phyloP scores from a whole-genome alignment of 1,140 invertebrate genomes.

The Heliconius hermathena region DNA sequence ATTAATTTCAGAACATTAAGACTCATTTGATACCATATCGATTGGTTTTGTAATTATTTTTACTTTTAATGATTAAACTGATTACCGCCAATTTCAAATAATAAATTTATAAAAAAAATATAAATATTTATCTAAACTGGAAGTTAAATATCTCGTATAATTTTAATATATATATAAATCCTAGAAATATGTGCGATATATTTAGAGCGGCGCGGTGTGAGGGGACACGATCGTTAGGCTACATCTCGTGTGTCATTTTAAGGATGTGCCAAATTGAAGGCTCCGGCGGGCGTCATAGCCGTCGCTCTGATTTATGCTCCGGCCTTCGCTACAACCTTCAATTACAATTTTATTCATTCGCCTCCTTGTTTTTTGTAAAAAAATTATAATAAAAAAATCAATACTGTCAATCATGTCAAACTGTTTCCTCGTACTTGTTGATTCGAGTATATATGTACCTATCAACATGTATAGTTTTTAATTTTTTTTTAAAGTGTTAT shows the following conservation, averaged over 20 bases:
- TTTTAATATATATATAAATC: background rate
- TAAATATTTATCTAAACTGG: background rate
- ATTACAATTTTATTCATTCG: conserved; percentile 77
- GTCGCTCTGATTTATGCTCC: conserved; percentile 77
- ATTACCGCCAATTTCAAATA: too few relatives aligned
- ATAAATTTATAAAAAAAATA: too few relatives aligned
- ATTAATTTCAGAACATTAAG: too few relatives aligned
- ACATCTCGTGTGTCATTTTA: conserved; percentile 80
- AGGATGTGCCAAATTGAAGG: conserved; percentile 81
- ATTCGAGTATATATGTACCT: background rate
- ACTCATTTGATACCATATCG: too few relatives aligned
- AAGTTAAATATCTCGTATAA: background rate
- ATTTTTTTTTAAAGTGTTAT: too few relatives aligned
- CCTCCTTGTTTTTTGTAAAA: conserved; percentile 3
- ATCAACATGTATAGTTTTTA: background rate
- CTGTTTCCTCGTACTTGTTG: background rate
- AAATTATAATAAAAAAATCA: conserved; percentile 50
- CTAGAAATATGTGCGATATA: conserved; percentile 31
- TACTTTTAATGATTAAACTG: too few relatives aligned
- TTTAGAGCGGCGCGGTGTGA: conserved; percentile 47
- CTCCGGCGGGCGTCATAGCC: conserved; percentile 72
- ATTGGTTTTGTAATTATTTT: too few relatives aligned
- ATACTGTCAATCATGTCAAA: conserved; percentile 1
- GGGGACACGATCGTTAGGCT: conserved; percentile 73
- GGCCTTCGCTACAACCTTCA: conserved; percentile 59